Base-by-base conservation (phyloP, 64 coral and sea anemone species). In the Dendronephthya gigantea region DNA sequence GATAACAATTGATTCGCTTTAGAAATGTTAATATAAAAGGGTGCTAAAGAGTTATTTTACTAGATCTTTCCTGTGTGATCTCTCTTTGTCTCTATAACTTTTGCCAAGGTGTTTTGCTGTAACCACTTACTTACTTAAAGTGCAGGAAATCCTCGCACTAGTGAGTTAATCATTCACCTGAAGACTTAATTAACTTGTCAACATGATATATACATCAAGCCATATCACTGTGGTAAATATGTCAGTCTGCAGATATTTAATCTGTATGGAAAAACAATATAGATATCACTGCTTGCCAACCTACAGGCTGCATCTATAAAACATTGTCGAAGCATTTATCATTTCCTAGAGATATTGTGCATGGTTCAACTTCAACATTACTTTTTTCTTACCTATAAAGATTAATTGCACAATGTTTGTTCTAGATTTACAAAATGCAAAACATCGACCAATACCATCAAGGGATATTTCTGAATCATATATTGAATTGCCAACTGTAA, bases 361-460 rank as follows among this genome's bases (percentile, higher is more conserved):
- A n/a, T n/a, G n/a, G n/a, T n/a, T n/a, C n/a, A n/a, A n/a, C n/a
- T n/a, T n/a, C n/a, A n/a, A n/a, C n/a, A n/a, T n/a, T n/a, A n/a
- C n/a, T n/a, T n/a, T n/a, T n/a, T n/a, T n/a, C n/a, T n/a, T n/a
- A n/a, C n/a, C n/a, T n/a, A n/a, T n/a, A n/a, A n/a, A n/a, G n/a
- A n/a, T n/a, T n/a, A n/a, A n/a, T n/a, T n/a, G n/a, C n/a, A n/a
- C 41, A 45, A 45, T 79, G 29, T 33, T 2, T 2, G 19, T 79
- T 79, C 15, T 33, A 79, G 72, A 79, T 79, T 15, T 79, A 29
- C 30, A 79, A 79, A 66, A 66, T 66, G 19, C 72, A 8, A 79
- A 79, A 35, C 72, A 79, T 79, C 72, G 72, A 36, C 72, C 72
- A 34, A 79, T 79, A 36, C 72, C 72, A 36, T 79, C 72, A 19